A percentile compares a stretch with the other conserved stretches of the same genome.
phyloP scores from a whole-genome alignment of 1,140 invertebrate genomes.

The Penaeus chinensis region DNA sequence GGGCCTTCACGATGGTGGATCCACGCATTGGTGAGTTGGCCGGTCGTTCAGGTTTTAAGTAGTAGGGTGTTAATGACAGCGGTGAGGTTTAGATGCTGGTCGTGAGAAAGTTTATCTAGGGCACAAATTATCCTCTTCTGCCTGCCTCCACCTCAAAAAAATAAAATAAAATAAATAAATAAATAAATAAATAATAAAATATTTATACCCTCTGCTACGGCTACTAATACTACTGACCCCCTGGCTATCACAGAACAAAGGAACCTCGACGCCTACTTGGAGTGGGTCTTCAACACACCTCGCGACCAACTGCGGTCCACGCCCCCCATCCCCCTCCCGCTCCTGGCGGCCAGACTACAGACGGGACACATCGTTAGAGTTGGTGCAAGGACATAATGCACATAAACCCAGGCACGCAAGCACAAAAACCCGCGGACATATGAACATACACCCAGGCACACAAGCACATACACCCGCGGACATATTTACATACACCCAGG shows the following conservation, averaged over 20 bases:
- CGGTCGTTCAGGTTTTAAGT: no score
- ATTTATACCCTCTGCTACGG: no score
- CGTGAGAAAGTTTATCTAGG: no score
- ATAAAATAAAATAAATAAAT: no score
- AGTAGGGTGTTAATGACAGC: no score
- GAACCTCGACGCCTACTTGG: slow-evolving; percentile 36
- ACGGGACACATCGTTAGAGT: slow-evolving; percentile 46
- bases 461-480: no score
- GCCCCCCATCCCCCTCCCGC: slow-evolving; percentile 21
- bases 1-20: slow-evolving; percentile 50
- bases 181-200: no score
- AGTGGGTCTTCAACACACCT: slow-evolving; percentile 45
- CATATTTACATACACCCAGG: no score
- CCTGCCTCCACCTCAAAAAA: no score
- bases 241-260: slow-evolving; percentile 14
- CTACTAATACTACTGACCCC: no score
- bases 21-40: slow-evolving; percentile 45
- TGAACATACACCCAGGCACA: neutral
- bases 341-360: slow-evolving; percentile 41
- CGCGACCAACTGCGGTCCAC: slow-evolving; percentile 24
- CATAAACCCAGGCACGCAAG: neutral
- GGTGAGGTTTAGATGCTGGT: no score
- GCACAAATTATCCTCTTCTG: no score
- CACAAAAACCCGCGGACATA: neutral
- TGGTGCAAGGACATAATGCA: slow-evolving; percentile 4